Evolutionary conservation across 2,113 vertebrate species (phyloP).

Genomic region (Phyllostomus discolor): DNA sequence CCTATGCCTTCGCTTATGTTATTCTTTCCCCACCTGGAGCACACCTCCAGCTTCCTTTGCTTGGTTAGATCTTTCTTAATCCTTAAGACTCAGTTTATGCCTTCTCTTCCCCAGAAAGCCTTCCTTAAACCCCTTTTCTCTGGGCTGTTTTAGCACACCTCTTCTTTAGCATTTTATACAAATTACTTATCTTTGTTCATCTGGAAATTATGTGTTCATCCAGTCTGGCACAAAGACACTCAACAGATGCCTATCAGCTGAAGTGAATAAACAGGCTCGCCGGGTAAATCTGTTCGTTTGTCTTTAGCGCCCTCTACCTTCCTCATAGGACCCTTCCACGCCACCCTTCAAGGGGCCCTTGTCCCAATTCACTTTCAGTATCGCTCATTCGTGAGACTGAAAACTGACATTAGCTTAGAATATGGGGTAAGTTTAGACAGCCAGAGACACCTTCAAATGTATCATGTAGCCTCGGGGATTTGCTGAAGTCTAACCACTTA

Average conservation of each 20-base stretch:
- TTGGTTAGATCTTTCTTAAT: background rate
- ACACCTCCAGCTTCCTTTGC: background rate
- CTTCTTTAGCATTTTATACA: background rate
- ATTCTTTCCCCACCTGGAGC: background rate
- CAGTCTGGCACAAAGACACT: background rate
- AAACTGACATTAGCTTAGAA: background rate
- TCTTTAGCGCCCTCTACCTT: constrained; percentile 33
- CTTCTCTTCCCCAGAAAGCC: background rate
- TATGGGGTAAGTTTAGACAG: background rate
- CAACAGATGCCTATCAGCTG: background rate
- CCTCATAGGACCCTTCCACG: background rate
- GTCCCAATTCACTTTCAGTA: background rate
- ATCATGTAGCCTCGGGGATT: background rate
- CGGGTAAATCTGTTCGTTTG: background rate
- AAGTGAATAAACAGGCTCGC: background rate
- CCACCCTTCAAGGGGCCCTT: background rate
- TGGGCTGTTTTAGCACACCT: background rate
- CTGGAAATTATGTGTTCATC: background rate
- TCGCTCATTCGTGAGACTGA: background rate
- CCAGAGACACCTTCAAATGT: background rate
- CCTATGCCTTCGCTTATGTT: background rate
- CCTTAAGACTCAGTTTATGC: background rate
- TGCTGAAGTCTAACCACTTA: background rate
- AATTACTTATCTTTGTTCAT: background rate
- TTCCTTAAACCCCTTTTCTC: background rate